Percentiles rank a stretch among this genome's conserved stretches.
phyloP scores from a whole-genome alignment of 2,888 invertebrate genomes.

The Hypolimnas misippus region DNA sequence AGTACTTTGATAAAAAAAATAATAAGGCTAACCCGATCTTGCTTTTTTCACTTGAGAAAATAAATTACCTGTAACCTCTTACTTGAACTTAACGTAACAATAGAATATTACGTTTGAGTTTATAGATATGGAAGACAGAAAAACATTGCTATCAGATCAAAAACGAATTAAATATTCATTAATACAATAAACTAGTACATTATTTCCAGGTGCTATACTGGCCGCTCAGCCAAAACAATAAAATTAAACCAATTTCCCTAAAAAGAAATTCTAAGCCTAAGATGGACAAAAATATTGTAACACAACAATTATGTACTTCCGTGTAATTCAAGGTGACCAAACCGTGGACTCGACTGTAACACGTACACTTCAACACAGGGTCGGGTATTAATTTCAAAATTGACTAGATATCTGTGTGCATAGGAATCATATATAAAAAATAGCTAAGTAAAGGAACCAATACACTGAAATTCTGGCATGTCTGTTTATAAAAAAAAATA shows the following conservation, averaged over 20 bases:
- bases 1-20: conserved; percentile 72
- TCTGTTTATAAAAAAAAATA: conserved; percentile 67
- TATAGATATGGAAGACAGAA: conserved; percentile 77
- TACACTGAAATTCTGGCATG: conserved; percentile 78
- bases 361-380: conserved; percentile 64
- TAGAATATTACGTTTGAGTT: conserved; percentile 37
- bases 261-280: conserved; percentile 67
- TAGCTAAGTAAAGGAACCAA: conserved; percentile 81
- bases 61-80: conserved; percentile 21
- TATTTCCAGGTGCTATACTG: conserved; percentile 66
- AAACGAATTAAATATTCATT: conserved; percentile 58
- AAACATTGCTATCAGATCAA: conserved; percentile 80
- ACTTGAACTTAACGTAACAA: conserved; percentile 4
- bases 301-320: conserved; percentile 70
- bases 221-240: conserved; percentile 67
- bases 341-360: conserved; percentile 64
- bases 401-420: conserved; percentile 84
- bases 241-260: conserved; percentile 72
- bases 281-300: conserved; percentile 69
- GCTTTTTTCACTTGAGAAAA: conserved; percentile 35
- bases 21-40: conserved; percentile 59
- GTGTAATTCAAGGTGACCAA: conserved; percentile 66
- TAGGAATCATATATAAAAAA: conserved; percentile 80
- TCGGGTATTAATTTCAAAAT: conserved; percentile 81
- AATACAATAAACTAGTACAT: conserved; percentile 54